Evolutionary conservation across 1,140 invertebrate species (phyloP), one percentile per base, ranked within the genome.

Genomic region (Coptotermes formosanus): DNA sequence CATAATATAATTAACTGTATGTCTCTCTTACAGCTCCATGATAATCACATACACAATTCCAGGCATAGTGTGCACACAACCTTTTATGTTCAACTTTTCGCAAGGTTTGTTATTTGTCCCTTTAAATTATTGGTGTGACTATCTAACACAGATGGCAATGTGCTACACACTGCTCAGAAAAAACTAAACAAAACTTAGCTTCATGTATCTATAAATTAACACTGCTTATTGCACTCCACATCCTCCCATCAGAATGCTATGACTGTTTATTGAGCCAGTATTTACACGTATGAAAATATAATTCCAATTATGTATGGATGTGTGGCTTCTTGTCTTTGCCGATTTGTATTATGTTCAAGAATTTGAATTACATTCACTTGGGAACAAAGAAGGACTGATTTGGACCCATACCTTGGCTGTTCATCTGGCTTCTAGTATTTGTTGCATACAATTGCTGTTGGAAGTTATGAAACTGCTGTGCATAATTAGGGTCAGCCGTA

Each of bases 381-480:
- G 87, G 85, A 81, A 86, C 86, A 82, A 87, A 87, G 83, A 87
- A 87, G 30, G 85, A 82, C 69, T 86, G 87, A 69, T 85, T 86
- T 86, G 85, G 85, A 64, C 84, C 87, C 82, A 87, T 45, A 43
- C 30, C 30, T 52, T 86, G 83, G 83, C 86, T 87, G 43, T 81
- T 87, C 82, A 87, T 89, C 75, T 89, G 88, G 87, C 89, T 95
- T 87, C 96, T 93, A 38, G 96, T 97, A 86, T 96, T 96, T 19
- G 97, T 98, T 44, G 97, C 97, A 92, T 98, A 98, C 86, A 98
- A 91, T 90, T 98, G 97, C 90, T 98, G 97, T 89, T 98, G 97
- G 92, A 98, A 98, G 91, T 98, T 97, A 91, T 98, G 97, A 92
- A 97, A 98, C 93, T 98, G 97, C 90, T 97, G 96, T 89, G 97